These are phyloP conservation scores for Apis florea DNA, from an alignment of 1,140 invertebrate species.

Conservation along the genomic window DNA sequence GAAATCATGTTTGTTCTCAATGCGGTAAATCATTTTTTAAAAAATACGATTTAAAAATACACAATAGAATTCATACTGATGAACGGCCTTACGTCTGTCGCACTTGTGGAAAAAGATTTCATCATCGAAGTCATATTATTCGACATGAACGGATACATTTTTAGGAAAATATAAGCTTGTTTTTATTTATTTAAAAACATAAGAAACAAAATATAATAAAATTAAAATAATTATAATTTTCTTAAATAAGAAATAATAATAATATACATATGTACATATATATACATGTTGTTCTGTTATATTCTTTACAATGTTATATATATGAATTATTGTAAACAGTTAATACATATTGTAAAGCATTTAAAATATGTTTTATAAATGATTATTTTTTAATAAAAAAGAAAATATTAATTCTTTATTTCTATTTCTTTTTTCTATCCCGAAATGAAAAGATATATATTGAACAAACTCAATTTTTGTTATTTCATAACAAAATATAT, in stretches of 20 bases:
- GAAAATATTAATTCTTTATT: too few species aligned
- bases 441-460: background rate
- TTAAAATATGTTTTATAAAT: constrained; percentile 12
- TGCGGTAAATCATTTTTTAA: constrained; percentile 77
- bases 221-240: background rate
- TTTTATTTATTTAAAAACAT: constrained; percentile 60
- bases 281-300: background rate
- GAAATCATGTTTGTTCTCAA: constrained; percentile 70
- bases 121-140: constrained; percentile 75
- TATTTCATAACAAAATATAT: too few species aligned
- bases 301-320: background rate
- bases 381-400: constrained; percentile 44
- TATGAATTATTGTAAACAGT: background rate
- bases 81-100: constrained; percentile 81
- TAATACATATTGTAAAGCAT: background rate
- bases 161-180: constrained; percentile 72
- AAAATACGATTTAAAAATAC: constrained; percentile 77
- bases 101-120: constrained; percentile 81
- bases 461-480: background rate
- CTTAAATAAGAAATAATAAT: background rate
- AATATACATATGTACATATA: background rate
- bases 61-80: constrained; percentile 79
- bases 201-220: background rate
- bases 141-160: constrained; percentile 78
- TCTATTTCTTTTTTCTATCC: background rate